These are phyloP conservation scores for Danionella cerebrum DNA, from an alignment of 2,113 vertebrate species.

Conservation along the genomic window DNA sequence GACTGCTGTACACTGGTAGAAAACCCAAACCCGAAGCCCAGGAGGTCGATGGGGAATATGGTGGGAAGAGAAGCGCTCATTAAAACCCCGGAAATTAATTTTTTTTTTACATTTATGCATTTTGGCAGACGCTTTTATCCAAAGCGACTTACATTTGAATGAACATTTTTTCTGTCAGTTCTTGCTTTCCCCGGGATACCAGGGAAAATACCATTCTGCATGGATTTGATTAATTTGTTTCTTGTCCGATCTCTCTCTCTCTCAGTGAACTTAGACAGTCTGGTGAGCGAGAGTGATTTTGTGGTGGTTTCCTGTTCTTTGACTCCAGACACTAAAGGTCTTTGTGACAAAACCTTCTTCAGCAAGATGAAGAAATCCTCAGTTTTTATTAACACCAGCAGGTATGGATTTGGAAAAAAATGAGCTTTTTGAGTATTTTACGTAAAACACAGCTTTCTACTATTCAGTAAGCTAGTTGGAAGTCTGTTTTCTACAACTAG, in stretches of 20 bases:
- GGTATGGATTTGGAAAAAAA: too few species aligned
- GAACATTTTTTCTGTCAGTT: too few species aligned
- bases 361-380: slow-evolving; percentile 59
- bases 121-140: too few species aligned
- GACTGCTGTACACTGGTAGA: slow-evolving; percentile 67
- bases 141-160: too few species aligned
- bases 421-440: too few species aligned
- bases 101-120: too few species aligned
- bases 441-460: too few species aligned
- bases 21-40: slow-evolving; percentile 54
- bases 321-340: slow-evolving; percentile 51
- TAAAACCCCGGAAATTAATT: too few species aligned
- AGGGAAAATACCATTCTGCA: neutral
- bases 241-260: neutral
- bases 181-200: too few species aligned
- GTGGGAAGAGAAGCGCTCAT: slow-evolving; percentile 48
- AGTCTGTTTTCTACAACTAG: too few species aligned
- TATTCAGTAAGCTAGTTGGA: too few species aligned
- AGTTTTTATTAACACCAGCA: slow-evolving; percentile 56
- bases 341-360: slow-evolving; percentile 56
- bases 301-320: slow-evolving; percentile 51
- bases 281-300: slow-evolving; percentile 52
- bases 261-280: slow-evolving; percentile 57
- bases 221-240: neutral
- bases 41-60: slow-evolving; percentile 66